Evolutionary conservation across 2,797 vertebrate species (phyloP).

Genomic region (Halcyon chelicuti): DNA sequence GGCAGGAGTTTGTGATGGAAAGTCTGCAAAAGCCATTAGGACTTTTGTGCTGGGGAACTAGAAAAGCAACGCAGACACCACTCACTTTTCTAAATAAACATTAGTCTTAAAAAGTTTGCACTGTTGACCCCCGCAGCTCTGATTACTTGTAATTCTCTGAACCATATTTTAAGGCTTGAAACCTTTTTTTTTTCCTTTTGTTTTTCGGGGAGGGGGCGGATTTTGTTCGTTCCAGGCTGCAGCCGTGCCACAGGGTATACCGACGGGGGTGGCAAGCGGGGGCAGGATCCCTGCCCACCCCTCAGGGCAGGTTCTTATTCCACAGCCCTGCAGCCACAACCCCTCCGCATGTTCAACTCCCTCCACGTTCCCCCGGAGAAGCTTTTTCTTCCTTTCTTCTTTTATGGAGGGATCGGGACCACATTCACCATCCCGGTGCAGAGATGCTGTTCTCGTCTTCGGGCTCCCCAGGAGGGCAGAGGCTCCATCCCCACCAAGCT

Average conservation of each 20-base stretch:
- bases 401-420: too few relatives aligned
- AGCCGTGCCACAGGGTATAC: not conserved
- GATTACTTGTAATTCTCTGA: constrained; percentile 86
- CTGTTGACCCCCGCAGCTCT: constrained; percentile 91
- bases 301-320: not conserved
- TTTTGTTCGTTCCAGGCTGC: not conserved
- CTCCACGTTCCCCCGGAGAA: not conserved
- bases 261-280: accelerated
- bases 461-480: not conserved
- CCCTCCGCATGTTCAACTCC: not conserved
- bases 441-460: not conserved
- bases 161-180: constrained; percentile 72
- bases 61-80: constrained; percentile 91
- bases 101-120: constrained; percentile 99
- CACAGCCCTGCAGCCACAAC: not conserved
- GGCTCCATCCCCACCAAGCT: not conserved
- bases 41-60: constrained; percentile 84
- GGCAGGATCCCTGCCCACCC: not conserved
- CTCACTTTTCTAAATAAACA: constrained; percentile 99
- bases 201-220: not conserved
- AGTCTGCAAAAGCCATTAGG: constrained; percentile 93
- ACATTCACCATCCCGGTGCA: accelerated
- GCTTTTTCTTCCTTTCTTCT: not conserved
- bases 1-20: constrained; percentile 42
- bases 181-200: not conserved